Evolutionary conservation across 2,113 vertebrate species (phyloP).

Genomic region (Columba livia): DNA sequence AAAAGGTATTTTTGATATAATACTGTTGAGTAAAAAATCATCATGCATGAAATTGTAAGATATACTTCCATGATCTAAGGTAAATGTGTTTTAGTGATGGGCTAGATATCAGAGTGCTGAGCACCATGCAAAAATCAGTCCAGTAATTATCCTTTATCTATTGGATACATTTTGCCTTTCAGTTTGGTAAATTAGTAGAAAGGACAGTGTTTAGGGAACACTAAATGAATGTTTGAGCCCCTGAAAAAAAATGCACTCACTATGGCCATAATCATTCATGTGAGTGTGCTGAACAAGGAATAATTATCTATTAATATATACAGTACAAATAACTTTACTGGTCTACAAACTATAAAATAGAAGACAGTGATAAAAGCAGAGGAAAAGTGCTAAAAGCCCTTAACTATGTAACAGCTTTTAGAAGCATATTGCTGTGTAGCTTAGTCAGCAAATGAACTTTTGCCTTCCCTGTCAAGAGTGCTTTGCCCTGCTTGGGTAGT

Average conservation of each 20-base stretch:
- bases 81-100: background rate
- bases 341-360: background rate
- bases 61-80: background rate
- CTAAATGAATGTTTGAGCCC: background rate
- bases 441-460: background rate
- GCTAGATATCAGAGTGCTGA: background rate
- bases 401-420: background rate
- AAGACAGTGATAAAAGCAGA: background rate
- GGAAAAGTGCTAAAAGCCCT: background rate
- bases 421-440: background rate
- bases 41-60: background rate
- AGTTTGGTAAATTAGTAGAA: background rate
- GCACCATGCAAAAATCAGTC: background rate
- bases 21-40: background rate
- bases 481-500: background rate
- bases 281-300: background rate
- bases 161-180: background rate
- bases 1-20: background rate
- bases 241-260: background rate
- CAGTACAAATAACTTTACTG: background rate
- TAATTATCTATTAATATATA: background rate
- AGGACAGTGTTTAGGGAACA: background rate
- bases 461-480: background rate
- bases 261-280: background rate
- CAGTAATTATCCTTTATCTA: background rate